Evolutionary conservation across 2,113 vertebrate genomes (phyloP).

Genomic region (Vulpes lagopus): DNA sequence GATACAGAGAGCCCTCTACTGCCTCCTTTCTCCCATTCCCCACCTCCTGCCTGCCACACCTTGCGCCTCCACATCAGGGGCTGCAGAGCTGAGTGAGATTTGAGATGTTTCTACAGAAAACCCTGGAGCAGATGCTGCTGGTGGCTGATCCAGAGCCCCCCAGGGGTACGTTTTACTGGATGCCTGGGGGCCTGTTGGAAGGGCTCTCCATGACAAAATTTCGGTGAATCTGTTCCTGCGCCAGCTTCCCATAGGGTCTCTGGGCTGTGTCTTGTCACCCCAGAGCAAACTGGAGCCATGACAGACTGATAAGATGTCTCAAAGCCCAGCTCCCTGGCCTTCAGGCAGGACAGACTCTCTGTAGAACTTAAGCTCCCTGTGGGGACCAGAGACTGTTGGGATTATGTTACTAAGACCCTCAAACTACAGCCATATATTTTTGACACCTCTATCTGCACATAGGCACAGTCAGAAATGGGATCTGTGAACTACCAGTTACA

Average conservation of each 20-base stretch:
- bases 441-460: fast-evolving
- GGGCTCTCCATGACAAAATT: not conserved
- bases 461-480: not conserved
- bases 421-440: not conserved
- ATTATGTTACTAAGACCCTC: not conserved
- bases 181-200: not conserved
- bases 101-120: not conserved
- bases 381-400: not conserved
- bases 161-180: not conserved
- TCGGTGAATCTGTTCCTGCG: not conserved
- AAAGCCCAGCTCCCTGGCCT: not conserved
- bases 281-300: not conserved
- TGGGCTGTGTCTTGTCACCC: not conserved
- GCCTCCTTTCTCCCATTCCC: not conserved
- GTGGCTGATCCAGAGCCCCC: not conserved
- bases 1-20: not conserved
- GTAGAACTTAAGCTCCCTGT: not conserved
- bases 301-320: fast-evolving
- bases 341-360: not conserved
- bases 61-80: not conserved
- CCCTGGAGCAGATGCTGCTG: not conserved
- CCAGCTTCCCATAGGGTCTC: not conserved
- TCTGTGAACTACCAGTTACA: not conserved
- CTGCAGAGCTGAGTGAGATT: not conserved
- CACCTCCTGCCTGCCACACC: not conserved